phyloP scores from a whole-genome alignment of 2,888 invertebrate genomes.

The Druceiella hillmani region DNA sequence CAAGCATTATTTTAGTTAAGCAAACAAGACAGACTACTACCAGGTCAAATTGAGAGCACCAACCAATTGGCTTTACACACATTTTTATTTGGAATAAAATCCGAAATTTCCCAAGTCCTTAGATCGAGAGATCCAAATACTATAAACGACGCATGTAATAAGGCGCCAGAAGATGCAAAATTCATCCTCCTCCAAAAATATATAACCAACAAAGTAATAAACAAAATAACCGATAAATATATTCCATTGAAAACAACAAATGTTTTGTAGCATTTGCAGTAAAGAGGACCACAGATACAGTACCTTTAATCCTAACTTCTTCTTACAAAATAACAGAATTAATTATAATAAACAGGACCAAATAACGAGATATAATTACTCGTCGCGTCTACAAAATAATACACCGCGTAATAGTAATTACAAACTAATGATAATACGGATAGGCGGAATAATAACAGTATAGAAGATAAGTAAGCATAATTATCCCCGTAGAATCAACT shows the following conservation, averaged over 20 bases:
- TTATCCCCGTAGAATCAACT: not conserved
- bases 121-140: constrained; percentile 1
- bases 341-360: too few relatives aligned
- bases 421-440: too few relatives aligned
- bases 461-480: too few relatives aligned
- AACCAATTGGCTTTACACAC: constrained; percentile 2
- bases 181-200: constrained; percentile 2
- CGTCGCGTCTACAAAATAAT: too few relatives aligned
- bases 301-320: not conserved
- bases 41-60: constrained; percentile 6
- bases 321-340: too few relatives aligned
- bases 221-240: not conserved
- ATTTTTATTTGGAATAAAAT: constrained; percentile 2
- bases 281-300: too few relatives aligned
- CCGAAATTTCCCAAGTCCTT: constrained; percentile 6
- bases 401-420: too few relatives aligned
- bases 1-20: too few relatives aligned
- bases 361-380: too few relatives aligned
- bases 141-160: constrained; percentile 6
- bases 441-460: too few relatives aligned
- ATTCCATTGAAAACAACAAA: not conserved
- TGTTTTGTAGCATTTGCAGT: too few relatives aligned
- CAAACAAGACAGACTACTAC: not conserved
- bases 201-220: not conserved
- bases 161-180: constrained; percentile 5